Evolutionary conservation across 2,888 invertebrate genomes (phyloP), one percentile per base, ranked within the genome.

Genomic region (Atethmia centrago): DNA sequence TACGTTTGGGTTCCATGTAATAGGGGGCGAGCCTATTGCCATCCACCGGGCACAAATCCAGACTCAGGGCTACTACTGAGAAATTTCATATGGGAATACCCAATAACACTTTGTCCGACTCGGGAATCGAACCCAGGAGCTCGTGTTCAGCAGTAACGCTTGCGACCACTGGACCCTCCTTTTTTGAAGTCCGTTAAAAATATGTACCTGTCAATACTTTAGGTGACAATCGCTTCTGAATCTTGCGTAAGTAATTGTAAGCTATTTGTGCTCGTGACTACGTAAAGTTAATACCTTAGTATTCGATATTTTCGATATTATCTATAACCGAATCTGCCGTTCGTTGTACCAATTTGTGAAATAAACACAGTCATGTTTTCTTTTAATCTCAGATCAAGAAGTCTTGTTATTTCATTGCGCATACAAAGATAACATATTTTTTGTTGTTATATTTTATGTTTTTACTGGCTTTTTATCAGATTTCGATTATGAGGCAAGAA

Each of bases 351-450:
- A 79, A 83, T 79, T 71, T 74, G 51, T 67, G 28, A 64, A 72
- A 75, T 83, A 71, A 67, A 67, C 62, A 69, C n/a, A 45, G 12
- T 19, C 21, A 51, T 75, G 72, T 82, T 83, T 83, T 67, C 66
- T 14, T 82, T 79, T 68, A 75, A 79, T 83, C 25, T 82, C 49
- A 62, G 64, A 71, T 75, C 49, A 53, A 40, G 36, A 71, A 59
- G n/a, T 19, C 40, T 74, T 66, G 36, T 59, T 68, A 71, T 47
- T 47, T 74, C 62, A 51, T 36, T 65, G 58, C 67, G 53, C 36
- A 42, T 45, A 45, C 28, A 42, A 56, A 21, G 25, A 49, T 71
- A 58, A 45, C 21, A 42, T 71, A 36, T 71, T 53, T 31, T 55
- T 10, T 14, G 1, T 31, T 1, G n/a, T 19, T 31, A 51, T 51